Conservation (phyloP, 1,140 invertebrate genomes). For the Drosophila mojavensis region DNA sequence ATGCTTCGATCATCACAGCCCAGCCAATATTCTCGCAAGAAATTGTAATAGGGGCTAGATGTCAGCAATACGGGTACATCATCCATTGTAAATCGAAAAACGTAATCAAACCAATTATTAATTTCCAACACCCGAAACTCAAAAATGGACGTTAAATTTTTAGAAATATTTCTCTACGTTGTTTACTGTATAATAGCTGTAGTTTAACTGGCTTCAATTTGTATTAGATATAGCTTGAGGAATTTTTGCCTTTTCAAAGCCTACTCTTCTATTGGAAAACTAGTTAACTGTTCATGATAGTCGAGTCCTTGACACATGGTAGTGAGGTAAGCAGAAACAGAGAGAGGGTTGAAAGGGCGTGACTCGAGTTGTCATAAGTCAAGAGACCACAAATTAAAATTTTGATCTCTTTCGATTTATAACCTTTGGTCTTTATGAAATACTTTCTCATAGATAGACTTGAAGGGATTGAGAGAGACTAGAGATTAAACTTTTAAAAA, state of each 20-base stretch:
- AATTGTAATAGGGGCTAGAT: constrained; percentile 17
- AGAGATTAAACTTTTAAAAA: no score
- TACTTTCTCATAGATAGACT: no score
- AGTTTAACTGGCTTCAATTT: not conserved
- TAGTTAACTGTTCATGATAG: no score
- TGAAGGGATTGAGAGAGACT: no score
- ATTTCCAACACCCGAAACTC: not conserved
- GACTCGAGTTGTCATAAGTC: no score
- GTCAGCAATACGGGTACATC: constrained; percentile 10
- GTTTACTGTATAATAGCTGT: not conserved
- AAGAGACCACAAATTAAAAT: no score
- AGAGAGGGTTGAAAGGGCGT: no score
- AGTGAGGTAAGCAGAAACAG: not conserved
- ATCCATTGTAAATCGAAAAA: constrained; percentile 6
- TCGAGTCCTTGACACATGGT: not conserved
- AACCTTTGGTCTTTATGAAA: no score
- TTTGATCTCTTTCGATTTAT: no score
- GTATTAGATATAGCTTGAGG: not conserved
- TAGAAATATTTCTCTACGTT: not conserved
- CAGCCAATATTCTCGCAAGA: constrained; percentile 39
- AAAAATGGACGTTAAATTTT: not conserved
- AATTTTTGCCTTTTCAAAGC: not conserved
- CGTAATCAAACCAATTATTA: not conserved
- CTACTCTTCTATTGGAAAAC: not conserved
- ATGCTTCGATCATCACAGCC: not conserved